Evolutionary conservation across 2,797 vertebrate species (phyloP), one percentile per base, ranked within the genome.

Genomic region (Podarcis siculus): DNA sequence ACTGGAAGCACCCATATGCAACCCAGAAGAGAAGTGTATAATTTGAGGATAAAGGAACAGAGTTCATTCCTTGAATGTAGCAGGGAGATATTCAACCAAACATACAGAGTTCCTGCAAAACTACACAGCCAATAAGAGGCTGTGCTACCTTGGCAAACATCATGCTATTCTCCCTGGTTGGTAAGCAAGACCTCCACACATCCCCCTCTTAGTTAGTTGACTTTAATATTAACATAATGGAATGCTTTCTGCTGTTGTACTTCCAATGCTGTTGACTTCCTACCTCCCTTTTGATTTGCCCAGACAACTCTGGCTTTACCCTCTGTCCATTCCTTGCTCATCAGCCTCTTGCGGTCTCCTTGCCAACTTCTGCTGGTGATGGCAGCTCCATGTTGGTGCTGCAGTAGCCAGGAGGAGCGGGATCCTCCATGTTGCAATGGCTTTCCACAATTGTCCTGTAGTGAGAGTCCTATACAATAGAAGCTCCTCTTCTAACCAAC

Each of bases 401-500:
- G 27, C 39, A 45, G 4, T 45, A 9, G 66, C 42, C 72, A 85
- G 37, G 61, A 85, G 58, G 23, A 66, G 27, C 1, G 39, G 73
- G 58, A 85, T 77, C 2, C 35, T 84, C 83, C 58, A 42, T 32
- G 35, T 17, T 27, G 42, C 21, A 66, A 45, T 42, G 45, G 5
- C 5, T 79, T 42, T 79, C 13, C 6, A 15, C 17, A 39, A 37
- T n/a, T 83, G 42, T 25, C 25, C 61, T 23, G 10, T 5, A 3
- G 5, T 27, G 55, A 1, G 45, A 78, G 42, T n/a, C 49, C 0
- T 0, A 13, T 0, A 0, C 0, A 0, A 12, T 0, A 45, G 3
- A 75, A 25, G 84, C 66, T 25, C 25, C 17, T 85, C 42, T 85
- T 82, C 73, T 69, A 35, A 83, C 35, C 0, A 0, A 67, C n/a